Evolutionary conservation across 2,113 vertebrate genomes (phyloP).

Genomic region (Cervus canadensis): DNA sequence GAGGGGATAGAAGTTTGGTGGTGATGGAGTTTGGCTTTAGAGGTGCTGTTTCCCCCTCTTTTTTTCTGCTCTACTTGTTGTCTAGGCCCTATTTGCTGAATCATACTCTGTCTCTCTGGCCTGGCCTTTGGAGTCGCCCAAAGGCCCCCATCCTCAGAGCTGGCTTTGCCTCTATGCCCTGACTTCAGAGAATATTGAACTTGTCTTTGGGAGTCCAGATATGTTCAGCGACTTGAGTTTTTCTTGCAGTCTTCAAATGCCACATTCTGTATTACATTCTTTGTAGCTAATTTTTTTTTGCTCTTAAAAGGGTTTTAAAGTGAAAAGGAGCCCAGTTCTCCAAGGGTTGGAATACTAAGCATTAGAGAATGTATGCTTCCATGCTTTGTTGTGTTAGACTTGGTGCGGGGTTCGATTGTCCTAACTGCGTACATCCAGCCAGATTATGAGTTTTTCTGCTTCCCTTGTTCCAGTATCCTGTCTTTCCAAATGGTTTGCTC

Average conservation of each 20-base stretch:
- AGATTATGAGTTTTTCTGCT: background rate
- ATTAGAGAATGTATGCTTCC: background rate
- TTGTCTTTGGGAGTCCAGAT: background rate
- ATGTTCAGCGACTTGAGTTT: background rate
- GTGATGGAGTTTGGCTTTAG: background rate
- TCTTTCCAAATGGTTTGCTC: constrained; percentile 38
- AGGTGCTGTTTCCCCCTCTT: background rate
- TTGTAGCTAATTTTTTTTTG: background rate
- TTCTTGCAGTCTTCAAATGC: background rate
- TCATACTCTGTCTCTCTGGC: background rate
- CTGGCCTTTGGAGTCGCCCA: background rate
- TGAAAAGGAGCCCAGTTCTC: background rate
- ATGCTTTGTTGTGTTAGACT: background rate
- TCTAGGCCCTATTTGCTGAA: background rate
- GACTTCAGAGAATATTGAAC: background rate
- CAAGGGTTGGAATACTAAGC: background rate
- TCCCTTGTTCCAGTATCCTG: background rate
- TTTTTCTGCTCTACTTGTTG: background rate
- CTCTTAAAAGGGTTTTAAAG: background rate
- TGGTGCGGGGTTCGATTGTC: background rate
- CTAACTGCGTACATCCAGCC: background rate
- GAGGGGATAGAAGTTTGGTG: background rate
- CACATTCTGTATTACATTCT: background rate
- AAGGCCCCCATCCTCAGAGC: background rate
- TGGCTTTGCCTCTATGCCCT: background rate